Evolutionary conservation across 2,113 vertebrate genomes (phyloP).

Genomic region (Micromys minutus): DNA sequence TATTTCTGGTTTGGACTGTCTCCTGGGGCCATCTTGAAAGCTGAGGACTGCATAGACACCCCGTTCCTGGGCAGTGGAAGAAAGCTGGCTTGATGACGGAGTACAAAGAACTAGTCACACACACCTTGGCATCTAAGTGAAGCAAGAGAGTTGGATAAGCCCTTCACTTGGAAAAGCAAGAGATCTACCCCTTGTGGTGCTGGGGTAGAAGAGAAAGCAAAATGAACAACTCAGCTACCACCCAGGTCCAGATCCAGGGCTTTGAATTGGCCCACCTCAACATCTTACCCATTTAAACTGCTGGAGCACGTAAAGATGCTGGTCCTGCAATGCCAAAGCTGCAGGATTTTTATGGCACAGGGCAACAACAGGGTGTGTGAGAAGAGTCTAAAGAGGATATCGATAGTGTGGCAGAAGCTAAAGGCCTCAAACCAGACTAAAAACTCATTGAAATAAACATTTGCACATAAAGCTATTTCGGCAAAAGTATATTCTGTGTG

Average conservation of each 20-base stretch:
- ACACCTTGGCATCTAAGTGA: not conserved
- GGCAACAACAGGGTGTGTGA: not conserved
- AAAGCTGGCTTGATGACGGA: not conserved
- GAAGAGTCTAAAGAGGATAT: not conserved
- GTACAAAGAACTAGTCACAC: not conserved
- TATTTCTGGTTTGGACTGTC: not conserved
- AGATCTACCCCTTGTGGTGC: not conserved
- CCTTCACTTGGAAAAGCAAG: not conserved
- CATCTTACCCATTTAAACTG: not conserved
- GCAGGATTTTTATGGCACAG: not conserved
- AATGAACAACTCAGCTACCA: not conserved
- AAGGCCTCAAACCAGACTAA: not conserved
- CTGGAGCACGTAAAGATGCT: not conserved
- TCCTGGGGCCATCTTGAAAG: not conserved
- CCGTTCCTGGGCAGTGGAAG: not conserved
- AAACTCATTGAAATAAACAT: not conserved
- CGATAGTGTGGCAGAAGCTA: not conserved
- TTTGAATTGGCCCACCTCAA: not conserved
- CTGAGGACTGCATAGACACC: not conserved
- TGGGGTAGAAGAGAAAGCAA: not conserved
- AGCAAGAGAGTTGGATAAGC: not conserved
- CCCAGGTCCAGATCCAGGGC: not conserved
- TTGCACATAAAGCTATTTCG: not conserved
- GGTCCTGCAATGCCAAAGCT: not conserved
- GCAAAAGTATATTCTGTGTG: not conserved